Conservation (phyloP, 2,113 vertebrate species). For the Numenius arquata region DNA sequence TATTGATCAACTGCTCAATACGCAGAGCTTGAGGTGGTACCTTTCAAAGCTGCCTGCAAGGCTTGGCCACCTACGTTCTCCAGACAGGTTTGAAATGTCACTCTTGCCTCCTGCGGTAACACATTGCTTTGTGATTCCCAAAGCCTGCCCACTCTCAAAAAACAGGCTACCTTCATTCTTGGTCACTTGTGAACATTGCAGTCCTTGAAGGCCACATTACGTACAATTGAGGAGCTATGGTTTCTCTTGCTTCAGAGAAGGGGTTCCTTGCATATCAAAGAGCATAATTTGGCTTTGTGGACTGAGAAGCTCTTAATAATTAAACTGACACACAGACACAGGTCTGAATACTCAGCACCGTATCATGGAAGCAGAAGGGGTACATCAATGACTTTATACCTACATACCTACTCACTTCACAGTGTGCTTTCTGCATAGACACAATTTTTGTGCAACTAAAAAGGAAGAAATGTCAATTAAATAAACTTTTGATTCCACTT, state of each 20-base stretch:
- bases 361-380: not conserved
- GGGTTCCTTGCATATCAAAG: not conserved
- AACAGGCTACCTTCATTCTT: not conserved
- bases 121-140: not conserved
- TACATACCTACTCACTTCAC: not conserved
- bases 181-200: accelerated
- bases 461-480: constrained; percentile 8
- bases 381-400: not conserved
- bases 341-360: not conserved
- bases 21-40: not conserved
- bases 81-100: not conserved
- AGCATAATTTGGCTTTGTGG: not conserved
- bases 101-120: not conserved
- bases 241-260: not conserved
- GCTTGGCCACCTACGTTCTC: not conserved
- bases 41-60: not conserved
- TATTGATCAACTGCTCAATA: accelerated
- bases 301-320: constrained; percentile 4
- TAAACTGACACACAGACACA: not conserved
- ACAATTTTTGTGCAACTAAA: not conserved
- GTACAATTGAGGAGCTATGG: accelerated
- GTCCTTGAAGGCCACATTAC: not conserved
- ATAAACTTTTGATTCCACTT: not conserved
- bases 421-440: not conserved
- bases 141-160: not conserved